These are phyloP conservation scores for Aplocera efformata DNA, from an alignment of 2,888 invertebrate species.

Conservation along the genomic window DNA sequence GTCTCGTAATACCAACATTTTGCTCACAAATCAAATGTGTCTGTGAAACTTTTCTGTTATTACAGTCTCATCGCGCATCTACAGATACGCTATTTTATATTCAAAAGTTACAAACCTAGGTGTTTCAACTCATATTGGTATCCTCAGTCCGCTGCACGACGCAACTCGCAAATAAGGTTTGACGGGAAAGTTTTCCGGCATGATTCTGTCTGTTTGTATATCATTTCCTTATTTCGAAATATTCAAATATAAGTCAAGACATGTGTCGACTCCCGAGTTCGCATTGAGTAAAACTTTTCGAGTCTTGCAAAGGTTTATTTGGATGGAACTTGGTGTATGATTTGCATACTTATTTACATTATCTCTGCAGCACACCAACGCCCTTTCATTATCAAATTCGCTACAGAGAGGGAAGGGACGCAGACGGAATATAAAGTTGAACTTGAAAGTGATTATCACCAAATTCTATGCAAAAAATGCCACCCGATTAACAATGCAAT, in stretches of 20 bases:
- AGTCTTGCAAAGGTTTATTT: constrained; percentile 75
- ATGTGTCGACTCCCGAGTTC: constrained; percentile 41
- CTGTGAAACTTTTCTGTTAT: constrained; percentile 15
- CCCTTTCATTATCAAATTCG: constrained; percentile 79
- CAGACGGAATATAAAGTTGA: constrained; percentile 69
- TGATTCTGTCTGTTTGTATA: constrained; percentile 57
- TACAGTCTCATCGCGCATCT: constrained; percentile 8
- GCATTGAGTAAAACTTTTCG: constrained; percentile 69
- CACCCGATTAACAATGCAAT: constrained; percentile 58
- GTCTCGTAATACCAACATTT: constrained; percentile 18
- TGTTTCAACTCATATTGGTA: constrained; percentile 29
- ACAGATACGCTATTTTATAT: constrained; percentile 18
- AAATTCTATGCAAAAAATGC: constrained; percentile 63
- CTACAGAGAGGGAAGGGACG: constrained; percentile 60
- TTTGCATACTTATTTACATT: constrained; percentile 81
- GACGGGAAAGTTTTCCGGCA: constrained; percentile 52
- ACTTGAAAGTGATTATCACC: constrained; percentile 70
- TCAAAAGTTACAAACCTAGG: constrained; percentile 25
- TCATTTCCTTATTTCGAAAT: constrained; percentile 59
- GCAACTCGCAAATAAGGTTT: constrained; percentile 52
- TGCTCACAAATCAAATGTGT: constrained; percentile 25
- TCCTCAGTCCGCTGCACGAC: constrained; percentile 38
- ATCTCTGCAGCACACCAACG: constrained; percentile 78
- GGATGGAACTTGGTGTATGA: constrained; percentile 73
- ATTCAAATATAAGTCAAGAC: constrained; percentile 45